Conservation (phyloP, 2,888 invertebrate species). For the Hanleya hanleyi region DNA sequence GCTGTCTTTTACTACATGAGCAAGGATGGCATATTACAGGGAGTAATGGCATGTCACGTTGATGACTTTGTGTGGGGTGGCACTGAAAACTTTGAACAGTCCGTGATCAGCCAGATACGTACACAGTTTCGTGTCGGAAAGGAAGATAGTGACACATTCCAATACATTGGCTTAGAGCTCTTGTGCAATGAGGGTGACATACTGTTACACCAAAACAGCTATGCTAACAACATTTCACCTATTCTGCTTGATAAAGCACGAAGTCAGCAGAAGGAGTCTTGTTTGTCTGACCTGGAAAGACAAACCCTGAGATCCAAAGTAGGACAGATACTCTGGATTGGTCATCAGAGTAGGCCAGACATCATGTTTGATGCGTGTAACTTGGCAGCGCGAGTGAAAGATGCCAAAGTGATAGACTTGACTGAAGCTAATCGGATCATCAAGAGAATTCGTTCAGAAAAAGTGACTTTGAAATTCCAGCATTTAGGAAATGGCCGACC, state of each 20-base stretch:
- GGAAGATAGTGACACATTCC: conserved; percentile 22
- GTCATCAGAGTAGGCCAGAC: conserved; percentile 3
- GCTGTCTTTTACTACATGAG: conserved; percentile 37
- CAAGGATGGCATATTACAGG: conserved; percentile 13
- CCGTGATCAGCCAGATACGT: conserved; percentile 23
- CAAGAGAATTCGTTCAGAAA: not conserved
- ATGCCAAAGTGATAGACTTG: not conserved
- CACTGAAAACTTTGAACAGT: conserved; percentile 19
- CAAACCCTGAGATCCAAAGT: too few species aligned
- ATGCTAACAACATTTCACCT: not conserved
- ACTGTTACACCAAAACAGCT: conserved; percentile 22
- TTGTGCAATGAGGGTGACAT: conserved; percentile 20
- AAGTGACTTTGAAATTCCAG: not conserved
- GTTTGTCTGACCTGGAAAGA: too few species aligned
- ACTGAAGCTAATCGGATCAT: not conserved
- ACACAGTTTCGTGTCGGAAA: conserved; percentile 28
- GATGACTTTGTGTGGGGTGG: conserved; percentile 40
- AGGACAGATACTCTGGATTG: conserved; percentile 11
- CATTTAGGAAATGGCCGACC: not conserved
- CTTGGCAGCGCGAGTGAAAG: not conserved
- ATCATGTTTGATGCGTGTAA: conserved; percentile 4
- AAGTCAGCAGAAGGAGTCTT: too few species aligned
- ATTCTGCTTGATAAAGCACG: too few species aligned
- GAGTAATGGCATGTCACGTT: conserved; percentile 33
- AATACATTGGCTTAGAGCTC: conserved; percentile 32